Percentiles rank a stretch among this genome's conserved stretches.
phyloP scores from a whole-genome alignment of 2,797 vertebrate genomes.

The Myotis myotis region DNA sequence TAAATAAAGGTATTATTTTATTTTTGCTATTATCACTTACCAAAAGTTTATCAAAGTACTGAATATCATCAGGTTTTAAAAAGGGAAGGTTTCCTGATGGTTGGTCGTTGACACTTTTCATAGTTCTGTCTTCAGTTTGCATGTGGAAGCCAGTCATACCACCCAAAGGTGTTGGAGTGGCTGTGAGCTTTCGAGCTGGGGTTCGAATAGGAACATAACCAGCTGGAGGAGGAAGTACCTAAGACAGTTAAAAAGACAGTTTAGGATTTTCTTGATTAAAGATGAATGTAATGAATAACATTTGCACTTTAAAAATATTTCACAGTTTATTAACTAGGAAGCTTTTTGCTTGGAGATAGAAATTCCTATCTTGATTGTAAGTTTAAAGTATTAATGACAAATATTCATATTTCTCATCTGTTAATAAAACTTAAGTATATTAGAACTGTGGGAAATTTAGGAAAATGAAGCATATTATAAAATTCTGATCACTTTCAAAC shows the following conservation, averaged over 20 bases:
- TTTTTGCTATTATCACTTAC: constrained; percentile 82
- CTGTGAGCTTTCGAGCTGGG: constrained; percentile 96
- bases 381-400: constrained; percentile 9
- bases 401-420: background rate
- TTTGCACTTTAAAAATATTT: background rate
- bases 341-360: background rate
- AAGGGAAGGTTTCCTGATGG: constrained; percentile 99
- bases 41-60: constrained; percentile 98
- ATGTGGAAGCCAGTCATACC: constrained; percentile 99
- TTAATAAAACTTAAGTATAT: constrained; percentile 6
- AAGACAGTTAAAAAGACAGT: background rate
- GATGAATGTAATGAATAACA: background rate
- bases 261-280: background rate
- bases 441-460: background rate
- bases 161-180: constrained; percentile 96
- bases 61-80: constrained; percentile 99
- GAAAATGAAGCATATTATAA: background rate
- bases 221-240: constrained; percentile 98
- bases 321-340: background rate
- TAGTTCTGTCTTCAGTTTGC: constrained; percentile 96
- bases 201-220: constrained; percentile 99
- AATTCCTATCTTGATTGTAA: background rate
- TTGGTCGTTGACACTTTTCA: constrained; percentile 97
- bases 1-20: background rate
- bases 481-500: constrained; percentile 42